phyloP scores from a whole-genome alignment of 92 coral and sea anemone genomes.

The Virgularia gustaviana region DNA sequence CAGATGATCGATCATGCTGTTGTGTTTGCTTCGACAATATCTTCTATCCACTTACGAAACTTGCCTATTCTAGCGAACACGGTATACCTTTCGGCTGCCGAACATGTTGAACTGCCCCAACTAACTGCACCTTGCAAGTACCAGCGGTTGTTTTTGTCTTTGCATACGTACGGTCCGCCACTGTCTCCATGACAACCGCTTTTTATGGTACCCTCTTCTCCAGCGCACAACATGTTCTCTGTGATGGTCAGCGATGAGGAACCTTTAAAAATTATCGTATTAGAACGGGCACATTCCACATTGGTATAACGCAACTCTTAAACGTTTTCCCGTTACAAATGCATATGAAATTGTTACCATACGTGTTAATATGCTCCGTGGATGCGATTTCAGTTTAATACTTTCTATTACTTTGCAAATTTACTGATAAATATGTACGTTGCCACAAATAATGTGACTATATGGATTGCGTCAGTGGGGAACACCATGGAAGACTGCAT shows the following conservation, averaged over 20 bases:
- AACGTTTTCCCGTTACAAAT: too few relatives aligned
- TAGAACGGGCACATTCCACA: too few relatives aligned
- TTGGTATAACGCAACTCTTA: too few relatives aligned
- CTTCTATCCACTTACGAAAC: slow-evolving; percentile 65
- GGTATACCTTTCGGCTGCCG: slow-evolving; percentile 66
- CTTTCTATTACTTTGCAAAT: too few relatives aligned
- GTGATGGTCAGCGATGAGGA: slow-evolving; percentile 53
- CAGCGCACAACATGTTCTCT: slow-evolving; percentile 82
- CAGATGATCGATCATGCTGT: too few relatives aligned
- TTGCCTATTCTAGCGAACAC: slow-evolving; percentile 72
- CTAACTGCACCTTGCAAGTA: slow-evolving; percentile 80
- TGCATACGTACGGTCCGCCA: slow-evolving; percentile 85
- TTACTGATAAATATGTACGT: too few relatives aligned
- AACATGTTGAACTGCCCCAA: slow-evolving; percentile 91
- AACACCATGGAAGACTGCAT: too few relatives aligned
- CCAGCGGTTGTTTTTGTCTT: slow-evolving; percentile 58
- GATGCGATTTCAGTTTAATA: too few relatives aligned
- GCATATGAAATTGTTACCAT: too few relatives aligned
- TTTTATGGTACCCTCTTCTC: slow-evolving; percentile 81
- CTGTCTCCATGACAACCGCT: slow-evolving; percentile 95
- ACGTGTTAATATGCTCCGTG: too few relatives aligned
- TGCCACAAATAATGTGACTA: too few relatives aligned
- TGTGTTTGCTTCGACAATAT: slow-evolving; percentile 17
- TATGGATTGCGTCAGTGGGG: too few relatives aligned
- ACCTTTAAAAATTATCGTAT: background rate